These are phyloP conservation scores for Cassiopea xamachana DNA, from an alignment of 30 jellyfish, hydroid and myxozoan genomes.

Conservation along the genomic window DNA sequence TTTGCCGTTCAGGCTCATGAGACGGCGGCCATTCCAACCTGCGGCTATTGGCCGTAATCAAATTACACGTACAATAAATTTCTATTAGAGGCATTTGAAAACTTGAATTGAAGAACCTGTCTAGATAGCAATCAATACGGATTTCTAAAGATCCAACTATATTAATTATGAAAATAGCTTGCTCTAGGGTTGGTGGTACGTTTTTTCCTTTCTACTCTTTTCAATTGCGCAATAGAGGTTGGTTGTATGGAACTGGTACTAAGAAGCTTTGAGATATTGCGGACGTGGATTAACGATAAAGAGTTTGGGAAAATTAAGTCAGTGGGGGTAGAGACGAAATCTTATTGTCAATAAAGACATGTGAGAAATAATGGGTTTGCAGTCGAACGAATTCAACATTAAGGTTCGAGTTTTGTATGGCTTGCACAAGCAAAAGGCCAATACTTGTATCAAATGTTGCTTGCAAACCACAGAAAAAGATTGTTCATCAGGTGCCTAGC, in stretches of 20 bases:
- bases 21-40: neutral
- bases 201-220: neutral
- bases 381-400: neutral
- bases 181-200: neutral
- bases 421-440: neutral
- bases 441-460: neutral
- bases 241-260: neutral
- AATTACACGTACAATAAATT: neutral
- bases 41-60: slow-evolving; percentile 1
- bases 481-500: too few species aligned
- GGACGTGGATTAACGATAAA: neutral
- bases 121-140: neutral
- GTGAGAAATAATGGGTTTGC: neutral
- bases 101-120: slow-evolving; percentile 16
- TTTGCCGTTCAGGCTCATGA: neutral
- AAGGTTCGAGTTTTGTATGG: neutral
- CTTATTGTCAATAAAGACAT: neutral
- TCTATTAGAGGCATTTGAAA: slow-evolving; percentile 11
- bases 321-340: neutral
- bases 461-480: too few species aligned
- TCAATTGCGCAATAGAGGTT: neutral
- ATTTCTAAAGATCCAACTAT: neutral
- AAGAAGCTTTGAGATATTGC: neutral
- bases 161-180: slow-evolving; percentile 1
- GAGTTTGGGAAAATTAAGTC: neutral